Base-by-base conservation (phyloP, 2,113 vertebrate genomes). In the Vanacampus margaritifer region DNA sequence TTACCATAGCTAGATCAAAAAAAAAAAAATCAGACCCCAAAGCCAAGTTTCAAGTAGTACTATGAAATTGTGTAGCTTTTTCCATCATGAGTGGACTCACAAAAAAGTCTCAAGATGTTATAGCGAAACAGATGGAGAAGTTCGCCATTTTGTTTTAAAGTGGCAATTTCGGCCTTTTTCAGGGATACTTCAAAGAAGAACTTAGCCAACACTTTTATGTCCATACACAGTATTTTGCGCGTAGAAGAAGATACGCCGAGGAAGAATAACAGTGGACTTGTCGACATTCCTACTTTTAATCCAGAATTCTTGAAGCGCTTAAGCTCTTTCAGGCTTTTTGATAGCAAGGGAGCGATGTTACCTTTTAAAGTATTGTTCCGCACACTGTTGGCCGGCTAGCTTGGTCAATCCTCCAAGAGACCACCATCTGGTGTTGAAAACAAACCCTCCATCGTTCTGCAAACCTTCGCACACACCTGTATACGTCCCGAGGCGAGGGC, bases 381-480 rank as follows among this genome's bases (percentile, higher is more conserved):
- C 21, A 43, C 37, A 41, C 56, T 10, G 26, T 63, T 61, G 54
- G 59, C 6, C 50, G 50, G 75, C 62, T 79, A 10, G 39, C 11
- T 41, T 23, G n/a, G 48, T 51, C 26, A 61, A 76, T 72, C 69
- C 72, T 64, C 70, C 54, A 16, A 8, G 7, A 57, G 14, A 19
- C 26, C 54, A 17, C 26, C 14, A 17, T 53, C 50, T 53, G n/a
- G 23, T n/a, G 50, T 24, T 32, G 16, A 57, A 79, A 73, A 66
- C 68, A 61, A 73, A 41, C 39, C 39, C 50, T 82, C 82, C 75
- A 67, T 86, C 83, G 72, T 36, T 45, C 48, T 64, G 41, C 70
- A 80, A 79, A 75, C 59, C 73, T 80, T 80, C 77, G 65, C 78
- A 72, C 85, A 69, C 79, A 87, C 83, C 81, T 85, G 83, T 82